These are phyloP conservation scores for Drosophila insularis DNA, from an alignment of 1,140 invertebrate species.

Conservation along the genomic window DNA sequence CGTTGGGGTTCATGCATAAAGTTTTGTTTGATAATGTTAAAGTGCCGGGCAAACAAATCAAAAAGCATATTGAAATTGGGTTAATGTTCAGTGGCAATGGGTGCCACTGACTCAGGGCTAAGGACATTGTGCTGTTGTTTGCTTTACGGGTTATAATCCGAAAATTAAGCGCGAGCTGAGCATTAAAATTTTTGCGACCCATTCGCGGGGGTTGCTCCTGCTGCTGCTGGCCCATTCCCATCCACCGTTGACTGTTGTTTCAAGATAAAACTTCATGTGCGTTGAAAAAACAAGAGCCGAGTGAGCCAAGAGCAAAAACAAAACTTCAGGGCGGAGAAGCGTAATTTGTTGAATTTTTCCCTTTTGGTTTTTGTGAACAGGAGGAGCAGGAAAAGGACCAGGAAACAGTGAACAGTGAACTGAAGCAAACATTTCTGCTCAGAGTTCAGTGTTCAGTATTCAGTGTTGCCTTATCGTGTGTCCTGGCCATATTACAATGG, in stretches of 20 bases:
- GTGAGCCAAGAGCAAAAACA: background rate
- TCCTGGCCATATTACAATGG: conserved; percentile 55
- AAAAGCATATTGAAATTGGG: conserved; percentile 82
- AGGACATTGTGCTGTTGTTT: conserved; percentile 70
- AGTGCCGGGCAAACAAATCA: conserved; percentile 78
- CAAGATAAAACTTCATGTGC: conserved; percentile 79
- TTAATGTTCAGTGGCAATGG: conserved; percentile 64
- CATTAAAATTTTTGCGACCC: conserved; percentile 72
- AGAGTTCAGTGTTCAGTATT: conserved; percentile 17
- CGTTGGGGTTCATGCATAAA: conserved; percentile 44
- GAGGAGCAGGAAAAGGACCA: conserved; percentile 32
- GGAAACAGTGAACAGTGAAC: too few relatives aligned
- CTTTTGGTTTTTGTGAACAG: background rate
- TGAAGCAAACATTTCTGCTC: conserved; percentile 1
- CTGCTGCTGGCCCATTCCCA: conserved; percentile 34
- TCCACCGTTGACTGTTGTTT: conserved; percentile 69
- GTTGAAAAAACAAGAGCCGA: conserved; percentile 64
- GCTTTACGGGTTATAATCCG: conserved; percentile 80
- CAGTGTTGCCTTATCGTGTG: conserved; percentile 57
- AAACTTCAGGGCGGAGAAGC: conserved; percentile 6
- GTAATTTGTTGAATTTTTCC: conserved; percentile 25
- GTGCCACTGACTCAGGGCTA: conserved; percentile 41
- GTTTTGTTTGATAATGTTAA: conserved; percentile 81
- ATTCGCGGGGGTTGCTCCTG: conserved; percentile 28
- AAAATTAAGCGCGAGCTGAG: conserved; percentile 78